Evolutionary conservation across 2,888 invertebrate genomes (phyloP), one percentile per base, ranked within the genome.

Genomic region (Villa cingulata): DNA sequence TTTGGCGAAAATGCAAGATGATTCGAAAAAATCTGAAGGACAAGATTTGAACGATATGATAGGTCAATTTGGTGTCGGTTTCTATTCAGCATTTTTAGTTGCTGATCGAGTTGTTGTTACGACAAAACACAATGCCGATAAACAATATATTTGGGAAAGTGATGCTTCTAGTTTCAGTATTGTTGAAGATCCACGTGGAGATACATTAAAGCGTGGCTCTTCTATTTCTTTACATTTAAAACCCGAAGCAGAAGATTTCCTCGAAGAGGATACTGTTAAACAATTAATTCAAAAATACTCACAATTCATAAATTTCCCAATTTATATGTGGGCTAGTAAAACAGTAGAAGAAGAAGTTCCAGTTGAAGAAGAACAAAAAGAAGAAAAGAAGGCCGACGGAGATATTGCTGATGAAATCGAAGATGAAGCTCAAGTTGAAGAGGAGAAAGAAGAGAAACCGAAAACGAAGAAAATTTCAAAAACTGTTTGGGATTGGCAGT

Each of bases 271-370:
- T 62, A 92, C 92, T 1, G 77, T 98, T 57, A 84, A 84, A 60
- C 82, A 83, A 58, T 76, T 98, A 51, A 86, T 99, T 53, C 87
- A 86, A 72, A 98, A 97, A 71, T 99, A 98, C 73, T 95, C 95
- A 6, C 97, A 99, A 74, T 98, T 99, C 72, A 99, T 99, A 68
- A 98, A 96, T 72, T 99, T 98, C 79, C 90, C 92, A 51, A 98
- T 99, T 66, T 86, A 86, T 70, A 71, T 98, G 67, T 98, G 96
- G 96, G 80, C 85, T 48, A 75, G 77, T 58, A 74, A 72, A 72
- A 82, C 81, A 34, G 77, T 86, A 58, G 82, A 81, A 52, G 83
- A 85, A 43, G 85, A 86, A 60, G 83, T 84, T 56, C 76, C 80
- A 1, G 48, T 72, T 20, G 77, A 78, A 48, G 76, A 76, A 27